These are phyloP conservation scores for Mamestra configurata DNA, from an alignment of 1,140 invertebrate species.

Conservation along the genomic window DNA sequence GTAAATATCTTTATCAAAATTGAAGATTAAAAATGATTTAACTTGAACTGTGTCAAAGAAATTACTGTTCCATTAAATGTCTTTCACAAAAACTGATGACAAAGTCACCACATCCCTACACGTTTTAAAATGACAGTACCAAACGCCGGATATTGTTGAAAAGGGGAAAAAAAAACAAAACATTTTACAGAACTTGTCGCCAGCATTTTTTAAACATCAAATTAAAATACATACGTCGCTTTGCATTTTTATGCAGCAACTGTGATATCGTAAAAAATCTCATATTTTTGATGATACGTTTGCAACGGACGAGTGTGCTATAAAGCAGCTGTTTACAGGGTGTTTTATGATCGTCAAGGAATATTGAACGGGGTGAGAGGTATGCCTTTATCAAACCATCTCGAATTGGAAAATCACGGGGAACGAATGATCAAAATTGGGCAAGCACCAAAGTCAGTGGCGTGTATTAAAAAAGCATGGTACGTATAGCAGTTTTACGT, in stretches of 20 bases:
- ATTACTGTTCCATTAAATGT: too few species aligned
- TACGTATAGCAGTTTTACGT: too few species aligned
- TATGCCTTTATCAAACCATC: too few species aligned
- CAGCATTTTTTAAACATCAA: constrained; percentile 30
- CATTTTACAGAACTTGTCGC: constrained; percentile 28
- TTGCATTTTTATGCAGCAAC: constrained; percentile 27
- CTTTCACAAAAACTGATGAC: not conserved
- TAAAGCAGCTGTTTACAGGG: constrained; percentile 9
- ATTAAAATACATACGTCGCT: constrained; percentile 25
- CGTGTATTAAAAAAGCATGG: too few species aligned
- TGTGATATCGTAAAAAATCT: constrained; percentile 34
- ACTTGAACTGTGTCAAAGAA: too few species aligned
- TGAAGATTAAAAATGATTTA: too few species aligned
- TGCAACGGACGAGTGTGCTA: constrained; percentile 22
- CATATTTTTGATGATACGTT: constrained; percentile 14
- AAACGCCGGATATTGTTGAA: not conserved
- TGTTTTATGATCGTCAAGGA: not conserved
- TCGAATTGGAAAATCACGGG: not conserved
- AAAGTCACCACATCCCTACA: not conserved
- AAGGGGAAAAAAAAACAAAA: not conserved
- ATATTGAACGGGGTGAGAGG: not conserved
- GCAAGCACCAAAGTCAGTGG: too few species aligned
- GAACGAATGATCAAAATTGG: too few species aligned
- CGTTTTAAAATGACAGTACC: not conserved
- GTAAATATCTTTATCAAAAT: too few species aligned